These are phyloP conservation scores for Limnephilus marmoratus DNA, from an alignment of 2,888 invertebrate genomes.

Conservation along the genomic window DNA sequence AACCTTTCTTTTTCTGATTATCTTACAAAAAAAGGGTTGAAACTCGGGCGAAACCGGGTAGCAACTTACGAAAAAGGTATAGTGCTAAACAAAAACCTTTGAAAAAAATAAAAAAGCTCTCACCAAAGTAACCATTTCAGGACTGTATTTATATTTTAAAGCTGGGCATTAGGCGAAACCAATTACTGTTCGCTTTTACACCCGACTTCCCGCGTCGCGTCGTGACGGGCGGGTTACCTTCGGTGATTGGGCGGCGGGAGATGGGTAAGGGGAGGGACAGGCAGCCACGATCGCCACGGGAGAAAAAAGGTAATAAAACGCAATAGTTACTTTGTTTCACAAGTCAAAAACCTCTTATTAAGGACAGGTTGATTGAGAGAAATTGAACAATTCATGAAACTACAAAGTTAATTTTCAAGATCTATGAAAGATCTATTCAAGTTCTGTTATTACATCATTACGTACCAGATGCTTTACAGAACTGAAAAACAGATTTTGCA, in stretches of 20 bases:
- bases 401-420: too few species aligned
- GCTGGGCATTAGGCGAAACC: constrained; percentile 62
- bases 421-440: too few species aligned
- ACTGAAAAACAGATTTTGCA: too few species aligned
- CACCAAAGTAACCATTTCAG: background rate
- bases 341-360: constrained; percentile 21
- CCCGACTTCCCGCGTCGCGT: constrained; percentile 61
- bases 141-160: constrained; percentile 59
- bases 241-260: background rate
- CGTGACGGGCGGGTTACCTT: constrained; percentile 52
- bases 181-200: constrained; percentile 58
- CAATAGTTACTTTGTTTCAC: too few species aligned
- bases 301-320: background rate
- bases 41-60: background rate
- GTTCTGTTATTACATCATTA: too few species aligned
- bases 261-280: background rate
- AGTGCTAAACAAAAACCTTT: background rate
- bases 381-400: too few species aligned
- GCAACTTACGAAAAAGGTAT: background rate
- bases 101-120: background rate
- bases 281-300: background rate
- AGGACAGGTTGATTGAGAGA: too few species aligned
- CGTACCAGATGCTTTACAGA: too few species aligned
- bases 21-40: background rate
- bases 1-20: too few species aligned